Evolutionary conservation across 1,140 invertebrate genomes (phyloP).

Genomic region (Spodoptera frugiperda): DNA sequence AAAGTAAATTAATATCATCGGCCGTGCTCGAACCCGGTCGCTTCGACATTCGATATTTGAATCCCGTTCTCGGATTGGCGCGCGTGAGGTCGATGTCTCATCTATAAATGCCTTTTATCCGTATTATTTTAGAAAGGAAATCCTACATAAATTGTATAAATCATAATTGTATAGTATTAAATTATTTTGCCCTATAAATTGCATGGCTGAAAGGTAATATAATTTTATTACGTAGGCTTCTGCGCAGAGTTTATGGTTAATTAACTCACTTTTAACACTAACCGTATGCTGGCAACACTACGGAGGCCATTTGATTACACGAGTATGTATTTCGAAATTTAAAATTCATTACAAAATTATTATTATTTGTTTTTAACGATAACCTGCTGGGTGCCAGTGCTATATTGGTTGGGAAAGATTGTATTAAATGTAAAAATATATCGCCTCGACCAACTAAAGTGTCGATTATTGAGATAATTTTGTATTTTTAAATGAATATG

Average conservation of each 20-base stretch:
- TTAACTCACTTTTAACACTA: conserved; percentile 10
- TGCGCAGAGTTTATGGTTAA: not conserved
- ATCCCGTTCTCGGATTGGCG: conserved; percentile 57
- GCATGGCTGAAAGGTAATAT: not conserved
- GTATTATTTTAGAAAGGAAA: conserved; percentile 46
- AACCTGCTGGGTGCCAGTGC: conserved; percentile 9
- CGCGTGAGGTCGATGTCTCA: conserved; percentile 59
- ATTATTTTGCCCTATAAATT: not conserved
- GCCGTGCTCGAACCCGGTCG: conserved; percentile 52
- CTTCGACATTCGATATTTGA: conserved; percentile 68
- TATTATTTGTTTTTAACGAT: conserved; percentile 17
- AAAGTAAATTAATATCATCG: conserved; percentile 66
- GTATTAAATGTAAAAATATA: conserved; percentile 35
- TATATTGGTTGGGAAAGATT: conserved; percentile 17
- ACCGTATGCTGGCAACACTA: not conserved
- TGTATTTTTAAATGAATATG: conserved; percentile 45
- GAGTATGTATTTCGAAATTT: conserved; percentile 2
- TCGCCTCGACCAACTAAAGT: not conserved
- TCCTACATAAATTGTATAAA: conserved; percentile 10
- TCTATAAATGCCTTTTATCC: conserved; percentile 49
- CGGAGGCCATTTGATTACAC: not conserved
- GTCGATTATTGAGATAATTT: conserved; percentile 62
- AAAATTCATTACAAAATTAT: conserved; percentile 12
- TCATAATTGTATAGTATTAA: conserved; percentile 6
- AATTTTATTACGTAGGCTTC: not conserved